Evolutionary conservation across 2,888 invertebrate genomes (phyloP), one percentile per base, ranked within the genome.

Genomic region (Trileptium ribeirensis): DNA sequence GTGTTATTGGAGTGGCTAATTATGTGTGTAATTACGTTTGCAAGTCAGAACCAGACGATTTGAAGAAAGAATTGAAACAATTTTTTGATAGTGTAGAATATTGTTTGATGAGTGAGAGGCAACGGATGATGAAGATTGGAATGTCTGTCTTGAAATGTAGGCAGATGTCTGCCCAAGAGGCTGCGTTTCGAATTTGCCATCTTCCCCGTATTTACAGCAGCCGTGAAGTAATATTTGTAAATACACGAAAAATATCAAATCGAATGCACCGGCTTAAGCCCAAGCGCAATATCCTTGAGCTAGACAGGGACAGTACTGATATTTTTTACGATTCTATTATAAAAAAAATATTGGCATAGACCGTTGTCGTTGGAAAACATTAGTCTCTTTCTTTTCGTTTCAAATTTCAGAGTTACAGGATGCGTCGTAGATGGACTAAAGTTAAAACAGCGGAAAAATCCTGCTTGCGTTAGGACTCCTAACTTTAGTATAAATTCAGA

Each of bases 21-120:
- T 70, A 70, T 29, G 70, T 70, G 29, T 70, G 70, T 29, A 70
- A 29, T 15, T 70, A 70, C 36, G 70, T 70, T 70, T 70, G 70
- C 29, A 70, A 70, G 36, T 3, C 70, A 8, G 70, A 70, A n/a
- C 8, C 8, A 15, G 70, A 70, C 15, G 31, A 8, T 33, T n/a
- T 70, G 31, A 3, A 36, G 8, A 70, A 8, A 19, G 70, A 31
- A 19, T 29, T 70, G 31, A 70, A 36, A 15, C 8, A 70, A 15
- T 15, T 70, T 8, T 15, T 19, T 70, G 29, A 70, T 36, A 36
- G 36, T 29, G 8, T n/a, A 8, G n/a, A n/a, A n/a, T n/a, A n/a
- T n/a, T n/a, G n/a, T n/a, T n/a, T n/a, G n/a, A n/a, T n/a, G n/a
- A n/a, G n/a, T n/a, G n/a, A n/a, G n/a, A 3, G 31, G 8, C 33